Evolutionary conservation across 2,797 vertebrate genomes (phyloP).

Genomic region (Poecilia gillii): DNA sequence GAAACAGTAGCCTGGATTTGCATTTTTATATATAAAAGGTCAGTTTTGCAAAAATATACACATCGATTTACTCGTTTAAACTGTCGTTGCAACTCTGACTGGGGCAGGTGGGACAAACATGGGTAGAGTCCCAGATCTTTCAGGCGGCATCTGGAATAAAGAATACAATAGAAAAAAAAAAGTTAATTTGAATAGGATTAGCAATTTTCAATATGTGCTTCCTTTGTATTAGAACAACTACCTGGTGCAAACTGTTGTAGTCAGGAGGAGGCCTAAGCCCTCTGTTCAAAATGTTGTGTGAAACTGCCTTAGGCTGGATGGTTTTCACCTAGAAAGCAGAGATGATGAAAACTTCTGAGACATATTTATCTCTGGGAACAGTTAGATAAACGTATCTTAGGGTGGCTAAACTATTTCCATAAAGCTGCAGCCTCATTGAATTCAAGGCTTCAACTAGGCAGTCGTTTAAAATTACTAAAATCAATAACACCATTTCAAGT

Average conservation of each 20-base stretch:
- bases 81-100: conserved; percentile 79
- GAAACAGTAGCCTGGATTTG: neutral
- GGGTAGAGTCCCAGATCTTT: conserved; percentile 60
- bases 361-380: neutral
- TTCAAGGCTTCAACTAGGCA: neutral
- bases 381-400: neutral
- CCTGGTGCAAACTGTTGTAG: conserved; percentile 69
- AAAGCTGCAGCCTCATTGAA: neutral
- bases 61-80: conserved; percentile 46
- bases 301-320: conserved; percentile 42
- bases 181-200: neutral
- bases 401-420: neutral
- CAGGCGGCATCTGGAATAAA: conserved; percentile 60
- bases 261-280: conserved; percentile 62
- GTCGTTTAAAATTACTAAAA: neutral
- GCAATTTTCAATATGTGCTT: neutral
- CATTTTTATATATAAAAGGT: neutral
- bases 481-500: neutral
- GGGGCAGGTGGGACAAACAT: conserved; percentile 61
- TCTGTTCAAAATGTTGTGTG: conserved; percentile 51
- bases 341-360: neutral
- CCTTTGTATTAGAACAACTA: conserved; percentile 20
- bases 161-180: neutral
- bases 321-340: conserved; percentile 47
- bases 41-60: conserved; percentile 1